These are phyloP conservation scores for Microcebus tavaratra DNA, from an alignment of 2,113 vertebrate species.

Conservation along the genomic window DNA sequence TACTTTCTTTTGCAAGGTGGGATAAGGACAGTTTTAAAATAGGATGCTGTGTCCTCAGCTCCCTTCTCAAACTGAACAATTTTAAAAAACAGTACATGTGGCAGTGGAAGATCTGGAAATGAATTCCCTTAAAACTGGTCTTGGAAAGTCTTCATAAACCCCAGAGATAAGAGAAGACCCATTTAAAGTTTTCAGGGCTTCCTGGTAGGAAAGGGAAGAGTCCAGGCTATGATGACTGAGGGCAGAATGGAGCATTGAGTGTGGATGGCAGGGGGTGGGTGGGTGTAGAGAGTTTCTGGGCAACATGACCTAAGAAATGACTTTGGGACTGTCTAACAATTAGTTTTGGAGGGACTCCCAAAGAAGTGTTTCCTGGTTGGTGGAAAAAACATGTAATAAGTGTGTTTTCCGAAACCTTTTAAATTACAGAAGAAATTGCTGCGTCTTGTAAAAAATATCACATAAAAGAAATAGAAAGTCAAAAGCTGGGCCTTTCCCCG, in stretches of 20 bases:
- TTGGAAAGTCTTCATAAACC: not conserved
- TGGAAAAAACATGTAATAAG: not conserved
- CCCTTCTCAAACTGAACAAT: not conserved
- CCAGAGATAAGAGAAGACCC: not conserved
- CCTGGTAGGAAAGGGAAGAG: not conserved
- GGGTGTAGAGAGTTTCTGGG: not conserved
- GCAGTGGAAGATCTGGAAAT: not conserved
- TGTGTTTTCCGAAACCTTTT: slow-evolving; percentile 7
- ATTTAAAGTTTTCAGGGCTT: not conserved
- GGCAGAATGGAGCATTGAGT: not conserved
- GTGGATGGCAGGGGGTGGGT: not conserved
- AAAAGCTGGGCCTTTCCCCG: not conserved
- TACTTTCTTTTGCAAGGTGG: not conserved
- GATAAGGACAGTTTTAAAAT: slow-evolving; percentile 26
- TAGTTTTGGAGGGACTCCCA: not conserved
- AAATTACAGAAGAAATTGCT: not conserved
- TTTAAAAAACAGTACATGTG: not conserved
- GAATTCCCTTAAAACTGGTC: slow-evolving; percentile 7
- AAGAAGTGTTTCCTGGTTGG: not conserved
- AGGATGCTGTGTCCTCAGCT: not conserved
- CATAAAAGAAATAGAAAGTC: not conserved
- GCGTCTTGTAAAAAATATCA: not conserved
- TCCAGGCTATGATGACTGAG: not conserved
- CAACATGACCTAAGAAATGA: not conserved
- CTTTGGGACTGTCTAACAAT: not conserved